Evolutionary conservation across 2,113 vertebrate genomes (phyloP).

Genomic region (Mastomys natalensis): DNA sequence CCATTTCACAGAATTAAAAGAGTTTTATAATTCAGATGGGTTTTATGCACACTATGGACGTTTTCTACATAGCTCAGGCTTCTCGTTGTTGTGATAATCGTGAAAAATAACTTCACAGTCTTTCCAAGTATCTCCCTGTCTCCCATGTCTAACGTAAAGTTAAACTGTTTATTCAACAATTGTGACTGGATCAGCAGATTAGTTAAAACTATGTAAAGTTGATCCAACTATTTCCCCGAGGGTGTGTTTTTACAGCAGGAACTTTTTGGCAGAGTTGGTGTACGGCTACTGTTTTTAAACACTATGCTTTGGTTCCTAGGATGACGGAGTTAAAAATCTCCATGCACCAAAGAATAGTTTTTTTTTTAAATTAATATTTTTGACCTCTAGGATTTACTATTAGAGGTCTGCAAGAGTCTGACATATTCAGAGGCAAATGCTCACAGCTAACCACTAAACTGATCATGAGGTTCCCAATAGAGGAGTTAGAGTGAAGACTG

Average conservation of each 20-base stretch:
- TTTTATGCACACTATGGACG: not conserved
- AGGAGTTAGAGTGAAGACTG: no score
- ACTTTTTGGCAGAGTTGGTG: conserved; percentile 36
- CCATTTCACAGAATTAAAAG: not conserved
- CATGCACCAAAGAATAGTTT: not conserved
- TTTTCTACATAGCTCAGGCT: not conserved
- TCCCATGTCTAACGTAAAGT: conserved; percentile 28
- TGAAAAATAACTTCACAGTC: conserved; percentile 43
- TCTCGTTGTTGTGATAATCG: not conserved
- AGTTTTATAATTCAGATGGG: conserved; percentile 10
- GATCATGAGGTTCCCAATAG: no score
- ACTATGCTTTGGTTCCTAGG: conserved; percentile 45
- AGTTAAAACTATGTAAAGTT: not conserved
- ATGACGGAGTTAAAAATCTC: conserved; percentile 55
- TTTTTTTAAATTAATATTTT: not conserved
- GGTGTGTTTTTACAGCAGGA: conserved; percentile 1
- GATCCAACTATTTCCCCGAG: conserved; percentile 46
- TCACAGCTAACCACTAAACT: no score
- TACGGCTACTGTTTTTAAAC: conserved; percentile 58
- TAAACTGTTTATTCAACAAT: conserved; percentile 59
- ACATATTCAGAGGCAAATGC: no score
- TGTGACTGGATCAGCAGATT: conserved; percentile 30
- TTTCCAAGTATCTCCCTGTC: not conserved
- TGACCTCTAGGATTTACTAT: not conserved
- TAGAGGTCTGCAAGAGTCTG: no score